A percentile compares a stretch with the other conserved stretches of the same genome.
These are phyloP conservation scores for Timema cristinae DNA, from an alignment of 2,888 invertebrate genomes.

Conservation along the genomic window DNA sequence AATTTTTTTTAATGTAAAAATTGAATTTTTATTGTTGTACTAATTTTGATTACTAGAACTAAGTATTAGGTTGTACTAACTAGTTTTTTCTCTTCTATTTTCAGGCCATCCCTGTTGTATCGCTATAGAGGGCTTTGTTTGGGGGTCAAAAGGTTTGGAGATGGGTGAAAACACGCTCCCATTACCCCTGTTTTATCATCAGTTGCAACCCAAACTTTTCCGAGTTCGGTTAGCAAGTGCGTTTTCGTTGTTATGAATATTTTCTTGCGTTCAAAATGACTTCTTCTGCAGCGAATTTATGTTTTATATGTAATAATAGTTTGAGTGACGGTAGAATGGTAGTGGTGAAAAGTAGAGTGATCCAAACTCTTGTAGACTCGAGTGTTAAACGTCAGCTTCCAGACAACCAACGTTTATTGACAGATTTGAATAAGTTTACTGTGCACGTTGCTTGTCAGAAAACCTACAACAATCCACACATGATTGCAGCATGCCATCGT, in stretches of 20 bases:
- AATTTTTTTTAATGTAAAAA: background rate
- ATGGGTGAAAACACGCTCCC: too few species aligned
- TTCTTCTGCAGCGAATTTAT: background rate
- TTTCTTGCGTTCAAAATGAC: background rate
- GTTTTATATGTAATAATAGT: background rate
- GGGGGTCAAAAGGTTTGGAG: too few species aligned
- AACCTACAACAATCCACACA: background rate
- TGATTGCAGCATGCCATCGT: too few species aligned
- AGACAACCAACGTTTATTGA: background rate
- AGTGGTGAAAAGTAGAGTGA: background rate
- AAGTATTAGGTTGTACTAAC: too few species aligned
- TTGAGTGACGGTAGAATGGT: slow-evolving; percentile 8
- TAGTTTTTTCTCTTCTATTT: too few species aligned
- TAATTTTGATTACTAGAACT: background rate
- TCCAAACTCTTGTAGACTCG: background rate
- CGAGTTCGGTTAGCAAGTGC: background rate
- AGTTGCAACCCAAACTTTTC: too few species aligned
- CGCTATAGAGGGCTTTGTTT: too few species aligned
- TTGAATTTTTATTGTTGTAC: background rate
- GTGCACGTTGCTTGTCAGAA: slow-evolving; percentile 8
- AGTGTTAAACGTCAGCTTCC: background rate
- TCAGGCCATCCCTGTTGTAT: too few species aligned
- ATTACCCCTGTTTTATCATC: too few species aligned
- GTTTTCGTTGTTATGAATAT: background rate
- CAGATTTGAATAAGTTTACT: background rate